These are phyloP conservation scores for Rattus rattus DNA, from an alignment of 2,113 vertebrate genomes.

Conservation along the genomic window DNA sequence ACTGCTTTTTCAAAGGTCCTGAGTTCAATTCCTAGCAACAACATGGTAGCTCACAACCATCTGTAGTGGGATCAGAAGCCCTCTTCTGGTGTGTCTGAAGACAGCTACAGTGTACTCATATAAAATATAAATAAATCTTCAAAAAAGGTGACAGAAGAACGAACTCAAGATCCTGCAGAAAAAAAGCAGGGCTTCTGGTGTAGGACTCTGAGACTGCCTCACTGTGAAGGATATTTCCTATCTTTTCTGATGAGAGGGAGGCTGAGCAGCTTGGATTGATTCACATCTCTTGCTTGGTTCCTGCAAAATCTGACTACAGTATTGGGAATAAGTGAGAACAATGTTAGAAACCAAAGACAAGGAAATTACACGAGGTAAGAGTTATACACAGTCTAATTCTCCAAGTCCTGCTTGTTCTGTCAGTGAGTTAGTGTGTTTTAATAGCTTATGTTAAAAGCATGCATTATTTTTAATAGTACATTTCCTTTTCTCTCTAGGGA, in stretches of 20 bases:
- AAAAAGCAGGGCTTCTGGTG: not conserved
- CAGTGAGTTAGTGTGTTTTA: constrained; percentile 18
- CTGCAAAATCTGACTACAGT: constrained; percentile 8
- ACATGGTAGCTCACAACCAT: no score
- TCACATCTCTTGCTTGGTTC: constrained; percentile 47
- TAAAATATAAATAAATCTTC: no score
- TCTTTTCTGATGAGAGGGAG: not conserved
- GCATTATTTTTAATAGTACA: not conserved
- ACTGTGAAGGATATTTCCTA: not conserved
- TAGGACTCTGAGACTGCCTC: not conserved
- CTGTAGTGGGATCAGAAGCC: no score
- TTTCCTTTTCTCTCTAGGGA: not conserved
- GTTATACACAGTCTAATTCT: not conserved
- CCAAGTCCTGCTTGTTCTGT: not conserved
- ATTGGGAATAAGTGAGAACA: constrained; percentile 41
- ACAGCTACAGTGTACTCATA: no score
- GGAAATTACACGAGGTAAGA: not conserved
- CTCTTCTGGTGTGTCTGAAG: no score
- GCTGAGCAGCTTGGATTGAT: not conserved
- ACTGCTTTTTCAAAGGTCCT: no score
- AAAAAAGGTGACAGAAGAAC: not conserved
- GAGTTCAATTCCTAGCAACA: no score
- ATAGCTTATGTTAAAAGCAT: not conserved
- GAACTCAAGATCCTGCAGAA: not conserved
- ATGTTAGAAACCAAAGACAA: not conserved